Evolutionary conservation across 2,797 vertebrate species (phyloP).

Genomic region (Channa striata): DNA sequence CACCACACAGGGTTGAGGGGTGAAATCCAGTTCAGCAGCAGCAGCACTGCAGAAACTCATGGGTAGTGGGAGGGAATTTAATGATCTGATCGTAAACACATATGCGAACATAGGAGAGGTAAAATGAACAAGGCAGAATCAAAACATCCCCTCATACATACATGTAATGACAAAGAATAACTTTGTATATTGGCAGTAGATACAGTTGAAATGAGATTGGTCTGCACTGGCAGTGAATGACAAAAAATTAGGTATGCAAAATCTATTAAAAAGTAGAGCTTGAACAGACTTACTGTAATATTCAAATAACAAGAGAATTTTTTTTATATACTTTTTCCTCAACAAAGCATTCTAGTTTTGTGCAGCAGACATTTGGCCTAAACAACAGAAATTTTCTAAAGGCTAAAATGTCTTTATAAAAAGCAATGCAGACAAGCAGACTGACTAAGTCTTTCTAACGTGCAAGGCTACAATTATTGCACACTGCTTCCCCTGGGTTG

Average conservation of each 20-base stretch:
- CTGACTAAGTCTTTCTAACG: conserved; percentile 38
- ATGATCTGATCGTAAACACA: conserved; percentile 25
- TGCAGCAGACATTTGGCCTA: neutral
- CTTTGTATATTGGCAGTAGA: conserved; percentile 20
- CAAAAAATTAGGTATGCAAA: conserved; percentile 36
- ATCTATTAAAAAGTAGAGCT: conserved; percentile 21
- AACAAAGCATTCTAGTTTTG: conserved; percentile 6
- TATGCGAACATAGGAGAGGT: conserved; percentile 2
- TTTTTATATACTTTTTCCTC: conserved; percentile 2
- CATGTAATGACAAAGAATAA: conserved; percentile 40
- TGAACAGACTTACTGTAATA: conserved; percentile 38
- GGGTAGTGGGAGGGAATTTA: conserved; percentile 13
- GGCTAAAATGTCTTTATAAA: neutral
- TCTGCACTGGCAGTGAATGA: conserved; percentile 16
- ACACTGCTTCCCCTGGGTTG: conserved; percentile 45
- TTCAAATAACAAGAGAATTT: conserved; percentile 23
- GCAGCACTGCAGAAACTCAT: conserved; percentile 40
- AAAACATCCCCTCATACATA: conserved; percentile 44
- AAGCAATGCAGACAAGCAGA: neutral
- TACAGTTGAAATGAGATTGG: conserved; percentile 28
- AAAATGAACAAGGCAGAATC: conserved; percentile 14
- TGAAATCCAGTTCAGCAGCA: conserved; percentile 71
- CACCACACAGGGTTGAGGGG: conserved; percentile 34
- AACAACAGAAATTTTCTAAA: conserved; percentile 1
- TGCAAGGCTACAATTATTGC: conserved; percentile 71